Conservation (phyloP, 2,888 invertebrate genomes). For the Epinotia brunnichana region DNA sequence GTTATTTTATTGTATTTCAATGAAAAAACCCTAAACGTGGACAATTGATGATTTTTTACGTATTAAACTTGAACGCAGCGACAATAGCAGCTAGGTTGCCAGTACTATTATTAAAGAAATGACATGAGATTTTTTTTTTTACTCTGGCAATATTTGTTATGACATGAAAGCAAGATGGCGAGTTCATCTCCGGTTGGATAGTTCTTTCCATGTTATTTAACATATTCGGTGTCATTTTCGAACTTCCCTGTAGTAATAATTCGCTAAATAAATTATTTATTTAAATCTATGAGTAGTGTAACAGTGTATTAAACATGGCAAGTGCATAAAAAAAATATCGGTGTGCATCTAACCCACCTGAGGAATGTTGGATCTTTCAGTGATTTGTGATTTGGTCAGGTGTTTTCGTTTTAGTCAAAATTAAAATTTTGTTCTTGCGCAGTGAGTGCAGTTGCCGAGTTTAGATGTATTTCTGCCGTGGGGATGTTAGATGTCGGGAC, state of each 20-base stretch:
- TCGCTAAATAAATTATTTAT: slow-evolving; percentile 59
- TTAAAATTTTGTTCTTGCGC: slow-evolving; percentile 83
- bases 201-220: slow-evolving; percentile 76
- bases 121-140: slow-evolving; percentile 56
- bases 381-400: slow-evolving; percentile 85
- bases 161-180: slow-evolving; percentile 84
- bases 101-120: slow-evolving; percentile 42
- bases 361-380: slow-evolving; percentile 86
- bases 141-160: slow-evolving; percentile 70
- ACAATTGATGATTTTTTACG: neutral
- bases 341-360: slow-evolving; percentile 84
- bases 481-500: slow-evolving; percentile 82
- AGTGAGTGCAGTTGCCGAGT: slow-evolving; percentile 80
- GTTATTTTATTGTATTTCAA: neutral
- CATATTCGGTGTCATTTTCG: slow-evolving; percentile 72
- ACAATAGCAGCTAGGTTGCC: slow-evolving; percentile 62
- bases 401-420: slow-evolving; percentile 82
- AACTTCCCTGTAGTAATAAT: slow-evolving; percentile 70
- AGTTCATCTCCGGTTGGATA: slow-evolving; percentile 81
- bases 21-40: no score
- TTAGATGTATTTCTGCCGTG: slow-evolving; percentile 82
- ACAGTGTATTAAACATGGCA: slow-evolving; percentile 63
- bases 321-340: slow-evolving; percentile 58
- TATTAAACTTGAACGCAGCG: neutral
- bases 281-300: slow-evolving; percentile 60